phyloP scores from a whole-genome alignment of 2,888 invertebrate genomes.

The Punctoribates punctum region DNA sequence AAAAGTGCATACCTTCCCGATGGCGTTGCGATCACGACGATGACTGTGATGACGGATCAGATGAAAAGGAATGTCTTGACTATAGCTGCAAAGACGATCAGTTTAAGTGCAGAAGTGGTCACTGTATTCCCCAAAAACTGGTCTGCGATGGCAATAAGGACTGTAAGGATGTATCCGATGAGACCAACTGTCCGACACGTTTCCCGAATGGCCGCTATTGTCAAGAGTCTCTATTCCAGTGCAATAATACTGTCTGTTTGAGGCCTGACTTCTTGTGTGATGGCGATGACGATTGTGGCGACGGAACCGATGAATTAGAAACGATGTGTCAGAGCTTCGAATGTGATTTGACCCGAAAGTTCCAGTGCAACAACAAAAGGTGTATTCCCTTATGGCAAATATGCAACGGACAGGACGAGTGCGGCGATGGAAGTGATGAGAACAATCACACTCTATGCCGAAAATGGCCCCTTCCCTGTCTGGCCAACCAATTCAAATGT shows the following conservation, averaged over 20 bases:
- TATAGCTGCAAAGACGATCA: slow-evolving; percentile 83
- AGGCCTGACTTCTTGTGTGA: slow-evolving; percentile 85
- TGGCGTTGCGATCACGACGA: slow-evolving; percentile 83
- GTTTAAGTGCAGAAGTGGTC: slow-evolving; percentile 87
- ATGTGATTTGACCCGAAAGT: slow-evolving; percentile 75
- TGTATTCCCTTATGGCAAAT: slow-evolving; percentile 55
- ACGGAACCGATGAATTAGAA: slow-evolving; percentile 75
- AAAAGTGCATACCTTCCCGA: slow-evolving; percentile 82
- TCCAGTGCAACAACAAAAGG: slow-evolving; percentile 81
- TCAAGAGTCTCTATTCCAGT: slow-evolving; percentile 83
- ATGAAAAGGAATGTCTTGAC: slow-evolving; percentile 76
- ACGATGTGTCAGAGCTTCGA: slow-evolving; percentile 50
- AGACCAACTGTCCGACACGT: slow-evolving; percentile 79
- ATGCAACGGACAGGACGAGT: slow-evolving; percentile 88
- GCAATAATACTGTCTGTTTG: slow-evolving; percentile 86
- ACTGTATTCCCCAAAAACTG: slow-evolving; percentile 84
- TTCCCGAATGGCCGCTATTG: slow-evolving; percentile 85
- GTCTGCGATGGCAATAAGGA: slow-evolving; percentile 85
- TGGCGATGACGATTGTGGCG: slow-evolving; percentile 84
- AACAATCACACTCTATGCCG: slow-evolving; percentile 87
- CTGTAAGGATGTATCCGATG: slow-evolving; percentile 83
- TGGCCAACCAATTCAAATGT: slow-evolving; percentile 75
- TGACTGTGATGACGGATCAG: slow-evolving; percentile 62
- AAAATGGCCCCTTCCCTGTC: slow-evolving; percentile 62
- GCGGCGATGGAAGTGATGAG: slow-evolving; percentile 91